Evolutionary conservation across 92 coral and sea anemone genomes (phyloP), one percentile per base, ranked within the genome.

Genomic region (Parazoanthus swiftii): DNA sequence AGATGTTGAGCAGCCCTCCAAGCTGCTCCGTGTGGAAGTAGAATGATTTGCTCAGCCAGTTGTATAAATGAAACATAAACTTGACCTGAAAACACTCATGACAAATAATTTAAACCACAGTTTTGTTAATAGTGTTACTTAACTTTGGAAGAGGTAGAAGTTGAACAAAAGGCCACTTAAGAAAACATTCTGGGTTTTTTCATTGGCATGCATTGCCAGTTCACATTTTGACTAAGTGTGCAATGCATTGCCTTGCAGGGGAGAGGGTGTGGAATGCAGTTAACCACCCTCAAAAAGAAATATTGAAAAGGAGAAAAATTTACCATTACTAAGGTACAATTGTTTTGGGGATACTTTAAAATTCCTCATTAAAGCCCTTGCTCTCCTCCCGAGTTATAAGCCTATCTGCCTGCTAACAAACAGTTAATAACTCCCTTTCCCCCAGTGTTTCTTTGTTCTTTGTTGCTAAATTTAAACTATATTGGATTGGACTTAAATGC

Each of bases 1-100:
- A 26, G 87, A 84, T 29, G 43, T 71, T 71, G 79, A 84, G 18
- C 87, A 84, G 66, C 87, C 87, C 7, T 43, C 67, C 15, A 84
- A 84, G 54, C 46, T 84, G 66, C 44, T 84, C 33, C 87, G 79
- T 71, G 87, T 77, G 6, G 77, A 71, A 9, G 71, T 35, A 71
- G 67, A 81, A 58, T 46, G 6, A 46, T 4, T 20, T 81, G 46
- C 58, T 23, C 25, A 75, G 50, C 79, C 44, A 63, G 70, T 63
- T 63, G 70, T 63, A 38, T 38, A 37, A 23, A 38, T 38, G 26
- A 18, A 38, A 16, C 29, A 38, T 75, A 18, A 18, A 74, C 26
- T 15, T 75, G 79, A 75, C 26, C 26, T 63, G 70, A 63, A 63
- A 20, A 54, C n/a, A 63, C 70, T 63, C 8, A 8, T 63, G 25